Conservation (phyloP, 1,140 invertebrate genomes). For the Batillaria attramentaria region DNA sequence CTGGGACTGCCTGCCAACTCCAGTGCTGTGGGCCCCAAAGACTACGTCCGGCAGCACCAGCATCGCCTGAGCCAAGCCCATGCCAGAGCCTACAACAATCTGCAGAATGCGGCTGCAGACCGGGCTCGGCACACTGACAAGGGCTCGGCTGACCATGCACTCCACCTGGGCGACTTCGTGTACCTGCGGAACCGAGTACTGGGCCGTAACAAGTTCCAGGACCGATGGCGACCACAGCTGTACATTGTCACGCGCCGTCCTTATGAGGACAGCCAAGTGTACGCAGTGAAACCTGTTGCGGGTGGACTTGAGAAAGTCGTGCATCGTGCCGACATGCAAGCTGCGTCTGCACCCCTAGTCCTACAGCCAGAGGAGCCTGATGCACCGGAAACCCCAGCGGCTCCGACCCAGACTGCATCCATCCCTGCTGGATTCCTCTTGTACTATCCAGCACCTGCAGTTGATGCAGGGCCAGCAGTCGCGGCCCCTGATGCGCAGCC, state of each 20-base stretch:
- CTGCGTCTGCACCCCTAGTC: too few relatives aligned
- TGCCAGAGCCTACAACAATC: neutral
- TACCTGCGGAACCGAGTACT: neutral
- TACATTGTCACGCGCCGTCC: neutral
- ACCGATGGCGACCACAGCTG: constrained; percentile 5
- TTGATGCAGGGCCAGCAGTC: too few relatives aligned
- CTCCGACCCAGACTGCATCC: too few relatives aligned
- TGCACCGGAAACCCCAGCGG: too few relatives aligned
- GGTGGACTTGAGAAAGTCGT: neutral
- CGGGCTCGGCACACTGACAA: neutral
- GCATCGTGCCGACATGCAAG: neutral
- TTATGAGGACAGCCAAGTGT: neutral
- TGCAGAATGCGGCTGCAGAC: neutral
- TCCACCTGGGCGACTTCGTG: neutral
- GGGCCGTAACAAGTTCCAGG: constrained; percentile 27
- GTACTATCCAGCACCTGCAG: too few relatives aligned
- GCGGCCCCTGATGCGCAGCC: too few relatives aligned
- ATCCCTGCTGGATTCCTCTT: too few relatives aligned
- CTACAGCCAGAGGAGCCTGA: too few relatives aligned
- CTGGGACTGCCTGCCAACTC: neutral
- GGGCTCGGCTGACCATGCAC: neutral
- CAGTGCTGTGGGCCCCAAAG: neutral
- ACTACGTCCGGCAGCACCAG: constrained; percentile 17
- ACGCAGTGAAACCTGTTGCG: neutral
- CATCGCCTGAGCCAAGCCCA: neutral